Conservation (phyloP, 2,888 invertebrate genomes). For the Subacronicta megacephala region DNA sequence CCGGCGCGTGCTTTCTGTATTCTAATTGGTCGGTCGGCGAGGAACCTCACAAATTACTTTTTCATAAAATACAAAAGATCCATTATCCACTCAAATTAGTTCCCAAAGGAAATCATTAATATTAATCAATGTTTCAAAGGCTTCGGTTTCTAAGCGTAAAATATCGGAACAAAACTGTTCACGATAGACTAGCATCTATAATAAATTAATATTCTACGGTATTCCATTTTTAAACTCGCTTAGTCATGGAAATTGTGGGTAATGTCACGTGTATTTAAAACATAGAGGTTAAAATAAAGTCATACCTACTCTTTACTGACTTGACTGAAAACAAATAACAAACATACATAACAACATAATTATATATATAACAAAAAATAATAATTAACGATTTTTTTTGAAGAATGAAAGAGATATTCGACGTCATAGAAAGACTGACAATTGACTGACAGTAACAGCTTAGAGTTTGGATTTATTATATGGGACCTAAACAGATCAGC, state of each 20-base stretch:
- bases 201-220: constrained; percentile 40
- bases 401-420: too few relatives aligned
- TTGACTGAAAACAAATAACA: too few relatives aligned
- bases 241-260: constrained; percentile 1
- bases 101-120: constrained; percentile 84
- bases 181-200: constrained; percentile 35
- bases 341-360: too few relatives aligned
- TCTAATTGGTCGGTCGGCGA: constrained; percentile 75
- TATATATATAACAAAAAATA: too few relatives aligned
- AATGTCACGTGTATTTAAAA: constrained; percentile 2
- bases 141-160: constrained; percentile 54
- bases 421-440: too few relatives aligned
- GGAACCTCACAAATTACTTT: constrained; percentile 82
- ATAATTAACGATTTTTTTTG: too few relatives aligned
- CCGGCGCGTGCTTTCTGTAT: constrained; percentile 70
- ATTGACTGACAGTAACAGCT: too few relatives aligned
- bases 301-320: too few relatives aligned
- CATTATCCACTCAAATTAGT: constrained; percentile 88
- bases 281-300: neutral
- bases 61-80: constrained; percentile 84
- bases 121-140: constrained; percentile 85
- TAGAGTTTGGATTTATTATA: too few relatives aligned
- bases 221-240: constrained; percentile 7
- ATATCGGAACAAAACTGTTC: constrained; percentile 42
- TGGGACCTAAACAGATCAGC: too few relatives aligned